phyloP scores from a whole-genome alignment of 2,888 invertebrate species.

The Dorcus parallelipipedus region DNA sequence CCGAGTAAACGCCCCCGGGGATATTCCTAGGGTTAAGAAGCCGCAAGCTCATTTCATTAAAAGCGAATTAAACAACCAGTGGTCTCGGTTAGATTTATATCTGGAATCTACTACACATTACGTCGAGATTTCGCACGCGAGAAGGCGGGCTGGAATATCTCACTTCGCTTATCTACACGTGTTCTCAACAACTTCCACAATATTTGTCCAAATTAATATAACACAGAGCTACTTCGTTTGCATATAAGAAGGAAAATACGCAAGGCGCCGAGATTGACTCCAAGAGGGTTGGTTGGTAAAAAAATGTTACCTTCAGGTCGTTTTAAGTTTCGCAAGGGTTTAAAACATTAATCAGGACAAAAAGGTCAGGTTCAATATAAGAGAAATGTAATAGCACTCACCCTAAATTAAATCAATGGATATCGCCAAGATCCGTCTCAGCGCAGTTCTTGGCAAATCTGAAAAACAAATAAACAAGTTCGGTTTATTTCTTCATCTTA shows the following conservation, averaged over 20 bases:
- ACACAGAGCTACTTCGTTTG: no score
- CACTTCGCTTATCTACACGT: background rate
- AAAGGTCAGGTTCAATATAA: background rate
- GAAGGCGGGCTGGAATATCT: conserved; percentile 1
- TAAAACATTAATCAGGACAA: no score
- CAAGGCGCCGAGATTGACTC: no score
- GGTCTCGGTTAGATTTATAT: conserved; percentile 19
- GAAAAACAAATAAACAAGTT: conserved; percentile 25
- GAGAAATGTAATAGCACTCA: conserved; percentile 29
- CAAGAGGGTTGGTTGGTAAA: no score
- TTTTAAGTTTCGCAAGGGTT: no score
- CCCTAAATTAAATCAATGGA: conserved; percentile 38
- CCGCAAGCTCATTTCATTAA: conserved; percentile 23
- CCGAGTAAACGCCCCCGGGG: background rate
- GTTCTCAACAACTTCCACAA: conserved; percentile 3
- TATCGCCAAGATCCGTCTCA: conserved; percentile 33
- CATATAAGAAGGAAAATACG: no score
- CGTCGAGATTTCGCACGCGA: conserved; percentile 4
- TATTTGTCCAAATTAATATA: background rate
- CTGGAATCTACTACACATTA: conserved; percentile 15
- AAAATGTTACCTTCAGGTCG: no score
- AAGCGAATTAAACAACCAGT: conserved; percentile 19
- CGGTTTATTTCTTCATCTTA: conserved; percentile 7
- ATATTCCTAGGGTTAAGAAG: background rate
- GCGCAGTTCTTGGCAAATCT: conserved; percentile 24